Conservation (phyloP, 2,113 vertebrate species). For the Urocynchramus pylzowi region DNA sequence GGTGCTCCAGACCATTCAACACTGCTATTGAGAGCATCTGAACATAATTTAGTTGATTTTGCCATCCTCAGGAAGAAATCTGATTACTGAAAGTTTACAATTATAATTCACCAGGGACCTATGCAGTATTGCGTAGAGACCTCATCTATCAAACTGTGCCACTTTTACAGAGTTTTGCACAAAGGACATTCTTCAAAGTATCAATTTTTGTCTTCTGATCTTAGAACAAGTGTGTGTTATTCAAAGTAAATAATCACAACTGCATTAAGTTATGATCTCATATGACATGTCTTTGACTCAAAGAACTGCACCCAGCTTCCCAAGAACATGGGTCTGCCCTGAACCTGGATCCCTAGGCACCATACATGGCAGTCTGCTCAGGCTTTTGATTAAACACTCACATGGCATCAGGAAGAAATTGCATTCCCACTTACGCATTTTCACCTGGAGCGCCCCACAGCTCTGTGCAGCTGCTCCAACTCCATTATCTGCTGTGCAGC, state of each 20-base stretch:
- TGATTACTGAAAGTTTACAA: background rate
- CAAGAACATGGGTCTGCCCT: background rate
- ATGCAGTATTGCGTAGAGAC: background rate
- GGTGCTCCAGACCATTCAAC: background rate
- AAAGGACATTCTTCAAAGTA: background rate
- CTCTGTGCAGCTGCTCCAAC: conserved; percentile 86
- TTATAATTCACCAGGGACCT: background rate
- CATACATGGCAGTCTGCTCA: background rate
- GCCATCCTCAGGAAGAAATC: background rate
- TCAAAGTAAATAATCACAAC: background rate
- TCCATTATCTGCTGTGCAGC: conserved; percentile 88
- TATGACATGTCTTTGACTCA: background rate
- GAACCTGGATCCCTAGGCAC: rapidly evolving
- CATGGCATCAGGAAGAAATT: background rate
- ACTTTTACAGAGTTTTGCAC: background rate
- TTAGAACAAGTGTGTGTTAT: background rate
- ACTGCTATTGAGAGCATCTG: background rate
- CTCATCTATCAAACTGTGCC: background rate
- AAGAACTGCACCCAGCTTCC: background rate
- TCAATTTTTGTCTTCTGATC: background rate
- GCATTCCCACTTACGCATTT: conserved; percentile 88
- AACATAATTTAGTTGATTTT: background rate
- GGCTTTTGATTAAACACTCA: background rate
- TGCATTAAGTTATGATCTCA: background rate
- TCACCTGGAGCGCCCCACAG: conserved; percentile 95